Evolutionary conservation across 2,888 invertebrate species (phyloP).

Genomic region (Drosophila paranaensis): DNA sequence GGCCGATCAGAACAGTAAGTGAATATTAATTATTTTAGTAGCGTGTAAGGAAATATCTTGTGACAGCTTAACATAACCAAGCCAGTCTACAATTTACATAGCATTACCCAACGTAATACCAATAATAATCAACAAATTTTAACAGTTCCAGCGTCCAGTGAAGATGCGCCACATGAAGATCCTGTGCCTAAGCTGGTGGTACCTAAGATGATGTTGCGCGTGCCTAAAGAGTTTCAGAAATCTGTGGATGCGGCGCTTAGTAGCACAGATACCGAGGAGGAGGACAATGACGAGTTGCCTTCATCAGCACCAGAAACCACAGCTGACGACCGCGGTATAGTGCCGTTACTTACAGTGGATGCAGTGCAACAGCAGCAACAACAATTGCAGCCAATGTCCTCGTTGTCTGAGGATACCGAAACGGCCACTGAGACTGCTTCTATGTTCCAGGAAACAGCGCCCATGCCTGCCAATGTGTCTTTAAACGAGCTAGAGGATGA

Average conservation of each 20-base stretch:
- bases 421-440: conserved; percentile 58
- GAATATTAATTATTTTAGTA: not conserved
- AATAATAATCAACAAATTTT: conserved; percentile 1
- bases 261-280: conserved; percentile 82
- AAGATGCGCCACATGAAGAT: conserved; percentile 25
- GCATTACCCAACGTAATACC: not conserved
- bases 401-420: conserved; percentile 51
- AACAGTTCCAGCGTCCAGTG: conserved; percentile 52
- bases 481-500: conserved; percentile 19
- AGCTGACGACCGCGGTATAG: not conserved
- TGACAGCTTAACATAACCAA: no score
- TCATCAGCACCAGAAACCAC: not conserved
- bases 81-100: not conserved
- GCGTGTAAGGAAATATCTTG: not conserved
- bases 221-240: conserved; percentile 87
- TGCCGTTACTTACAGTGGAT: conserved; percentile 37
- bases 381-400: conserved; percentile 19
- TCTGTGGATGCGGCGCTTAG: conserved; percentile 84
- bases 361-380: conserved; percentile 44
- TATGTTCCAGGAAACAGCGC: conserved; percentile 31
- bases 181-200: conserved; percentile 84
- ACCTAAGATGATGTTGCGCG: conserved; percentile 89
- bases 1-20: conserved; percentile 58
- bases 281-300: conserved; percentile 58
- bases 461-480: conserved; percentile 6